A percentile compares a stretch with the other conserved stretches of the same genome.
phyloP scores from a whole-genome alignment of 1,140 invertebrate species.

The Rhizoglyphus robini region DNA sequence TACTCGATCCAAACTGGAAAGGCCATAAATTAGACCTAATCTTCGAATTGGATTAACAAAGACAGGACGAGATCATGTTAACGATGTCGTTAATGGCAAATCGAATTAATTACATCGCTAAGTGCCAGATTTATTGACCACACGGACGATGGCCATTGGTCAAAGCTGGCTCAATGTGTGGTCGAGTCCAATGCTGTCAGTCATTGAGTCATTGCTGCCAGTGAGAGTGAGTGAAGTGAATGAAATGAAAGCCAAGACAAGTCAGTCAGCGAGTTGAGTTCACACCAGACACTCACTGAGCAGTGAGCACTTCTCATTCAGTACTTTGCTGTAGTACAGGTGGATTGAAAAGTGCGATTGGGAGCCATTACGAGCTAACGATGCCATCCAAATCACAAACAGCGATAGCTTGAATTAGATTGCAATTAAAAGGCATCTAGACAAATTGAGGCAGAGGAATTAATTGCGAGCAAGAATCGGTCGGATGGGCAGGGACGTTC shows the following conservation, averaged over 20 bases:
- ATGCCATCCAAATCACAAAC: no score
- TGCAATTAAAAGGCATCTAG: neutral
- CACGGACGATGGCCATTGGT: neutral
- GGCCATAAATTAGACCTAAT: neutral
- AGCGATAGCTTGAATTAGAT: no score
- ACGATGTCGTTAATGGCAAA: constrained; percentile 2
- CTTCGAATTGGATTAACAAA: constrained; percentile 7
- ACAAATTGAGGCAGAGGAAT: neutral
- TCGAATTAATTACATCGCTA: constrained; percentile 4
- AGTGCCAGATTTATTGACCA: neutral
- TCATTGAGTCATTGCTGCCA: no score
- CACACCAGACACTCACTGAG: no score
- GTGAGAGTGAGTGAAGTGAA: no score
- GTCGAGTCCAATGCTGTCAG: neutral
- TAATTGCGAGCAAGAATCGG: neutral
- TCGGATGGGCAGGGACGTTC: no score
- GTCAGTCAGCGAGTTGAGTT: no score
- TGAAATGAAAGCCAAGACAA: no score
- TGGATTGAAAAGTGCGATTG: no score
- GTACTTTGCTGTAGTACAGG: no score
- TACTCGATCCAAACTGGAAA: neutral
- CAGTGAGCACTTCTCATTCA: no score
- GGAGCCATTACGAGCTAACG: no score
- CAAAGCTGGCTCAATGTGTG: neutral
- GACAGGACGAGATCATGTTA: neutral